Evolutionary conservation across 1,140 invertebrate genomes (phyloP), one percentile per base, ranked within the genome.

Genomic region (Callitettix versicolor): DNA sequence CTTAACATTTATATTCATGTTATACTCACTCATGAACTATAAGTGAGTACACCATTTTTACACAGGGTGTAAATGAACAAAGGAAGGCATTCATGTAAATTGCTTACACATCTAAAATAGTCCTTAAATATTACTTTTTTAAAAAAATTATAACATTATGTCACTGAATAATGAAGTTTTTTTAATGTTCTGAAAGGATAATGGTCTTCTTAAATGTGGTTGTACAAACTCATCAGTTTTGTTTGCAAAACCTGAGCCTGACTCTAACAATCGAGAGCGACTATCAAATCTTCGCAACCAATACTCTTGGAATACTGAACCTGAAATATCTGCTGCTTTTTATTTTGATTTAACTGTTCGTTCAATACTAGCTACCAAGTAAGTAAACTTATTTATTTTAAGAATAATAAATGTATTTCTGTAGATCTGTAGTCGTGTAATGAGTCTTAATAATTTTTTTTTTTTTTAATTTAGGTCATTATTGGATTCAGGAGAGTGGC

Each of bases 341-440:
- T 91, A 91, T 66, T 93, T 90, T 69, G 91, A 95, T 67, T 65
- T 93, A 18, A 78, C 83, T 6, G 67, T 85, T 21, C 69, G 83
- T 43, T 80, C 84, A 9, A 79, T 91, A 51, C 65, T 80, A n/a
- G 78, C 86, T 1, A 80, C 86, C 62, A 87, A 81, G 80, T 83
- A 73, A 72, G 73, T 73, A 20, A 4, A 20, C 20, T 20, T 18
- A 20, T 18, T 3, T 20, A 20, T 44, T 20, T 12, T 41, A 5
- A 14, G 33, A 12, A 33, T 18, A 20, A 38, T 18, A 48, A 17
- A 44, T 30, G 26, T 30, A 30, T 9, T 9, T 30, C 9, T 30
- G 26, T 30, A 30, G 26, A 30, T 4, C 3, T 9, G 3, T 30
- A 30, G 26, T 3, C 26, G 3, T 30, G 26, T 9, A 30, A 30